These are phyloP conservation scores for Leptoteleia sp. DNA, from an alignment of 1,140 invertebrate species.

Conservation along the genomic window DNA sequence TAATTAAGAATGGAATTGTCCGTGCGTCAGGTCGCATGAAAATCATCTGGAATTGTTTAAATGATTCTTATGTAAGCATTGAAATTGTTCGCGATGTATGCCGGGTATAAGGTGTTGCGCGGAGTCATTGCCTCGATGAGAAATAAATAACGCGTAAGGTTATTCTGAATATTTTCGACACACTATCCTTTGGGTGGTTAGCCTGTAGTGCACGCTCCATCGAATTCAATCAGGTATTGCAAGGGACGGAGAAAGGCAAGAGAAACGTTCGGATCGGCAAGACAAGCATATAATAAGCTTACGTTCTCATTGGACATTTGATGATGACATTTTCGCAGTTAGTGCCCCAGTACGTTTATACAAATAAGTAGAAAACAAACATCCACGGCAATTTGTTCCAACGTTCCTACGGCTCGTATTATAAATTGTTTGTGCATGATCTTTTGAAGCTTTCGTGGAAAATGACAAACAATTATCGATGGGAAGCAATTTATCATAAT, in stretches of 20 bases:
- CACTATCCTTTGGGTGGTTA: slow-evolving; percentile 77
- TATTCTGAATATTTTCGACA: slow-evolving; percentile 75
- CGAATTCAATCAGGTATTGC: slow-evolving; percentile 74
- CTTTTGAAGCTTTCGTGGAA: no score
- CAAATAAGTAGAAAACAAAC: no score
- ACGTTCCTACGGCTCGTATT: no score
- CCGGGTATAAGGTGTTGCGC: slow-evolving; percentile 40
- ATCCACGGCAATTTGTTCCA: no score
- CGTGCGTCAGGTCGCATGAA: slow-evolving; percentile 18
- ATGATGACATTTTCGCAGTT: slow-evolving; percentile 54
- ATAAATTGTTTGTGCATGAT: no score
- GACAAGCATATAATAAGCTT: slow-evolving; percentile 68
- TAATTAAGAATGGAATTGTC: slow-evolving; percentile 26
- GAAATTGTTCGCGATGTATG: slow-evolving; percentile 25
- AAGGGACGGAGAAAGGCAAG: slow-evolving; percentile 63
- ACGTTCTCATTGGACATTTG: slow-evolving; percentile 46
- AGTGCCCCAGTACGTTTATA: slow-evolving; percentile 11
- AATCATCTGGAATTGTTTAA: slow-evolving; percentile 31
- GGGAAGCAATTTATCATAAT: no score
- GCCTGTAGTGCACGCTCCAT: slow-evolving; percentile 74
- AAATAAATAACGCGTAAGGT: slow-evolving; percentile 68
- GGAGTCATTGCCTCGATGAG: slow-evolving; percentile 72
- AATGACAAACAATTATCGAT: no score
- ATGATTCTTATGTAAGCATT: slow-evolving; percentile 42
- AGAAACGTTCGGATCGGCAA: slow-evolving; percentile 50